phyloP scores from a whole-genome alignment of 2,797 vertebrate species.

The Pagetopsis macropterus region DNA sequence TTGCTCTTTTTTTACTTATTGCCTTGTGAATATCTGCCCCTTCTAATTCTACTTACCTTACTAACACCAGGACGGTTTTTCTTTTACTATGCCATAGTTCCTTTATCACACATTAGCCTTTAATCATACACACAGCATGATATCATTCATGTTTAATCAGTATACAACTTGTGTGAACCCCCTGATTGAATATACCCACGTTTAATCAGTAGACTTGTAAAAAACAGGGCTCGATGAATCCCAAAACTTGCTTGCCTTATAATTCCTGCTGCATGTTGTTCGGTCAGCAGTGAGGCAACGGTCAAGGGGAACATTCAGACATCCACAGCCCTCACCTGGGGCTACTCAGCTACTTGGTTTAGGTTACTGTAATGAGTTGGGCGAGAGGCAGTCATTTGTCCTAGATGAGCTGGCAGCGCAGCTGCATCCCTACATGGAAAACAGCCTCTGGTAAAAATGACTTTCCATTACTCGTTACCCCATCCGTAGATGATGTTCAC shows the following conservation, averaged over 20 bases:
- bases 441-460: conserved; percentile 78
- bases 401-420: conserved; percentile 56
- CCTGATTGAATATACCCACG: not conserved
- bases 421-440: conserved; percentile 68
- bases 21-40: conserved; percentile 3
- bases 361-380: conserved; percentile 65
- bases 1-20: conserved; percentile 2
- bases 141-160: not conserved
- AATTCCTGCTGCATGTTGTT: conserved; percentile 20
- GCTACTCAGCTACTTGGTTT: conserved; percentile 63
- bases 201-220: not conserved
- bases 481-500: conserved; percentile 65
- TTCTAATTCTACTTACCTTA: not conserved
- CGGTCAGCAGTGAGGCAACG: conserved; percentile 11
- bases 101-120: not conserved
- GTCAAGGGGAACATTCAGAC: conserved; percentile 48
- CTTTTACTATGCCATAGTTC: not conserved
- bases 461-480: conserved; percentile 80
- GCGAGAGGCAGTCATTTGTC: conserved; percentile 66
- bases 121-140: not conserved
- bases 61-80: not conserved
- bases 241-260: conserved; percentile 11
- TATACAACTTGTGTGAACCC: not conserved
- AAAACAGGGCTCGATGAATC: not conserved
- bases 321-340: conserved; percentile 52